A percentile compares a stretch with the other conserved stretches of the same genome.
Evolutionary conservation across 1,140 invertebrate species (phyloP).

Genomic region (Ridgeia piscesae): DNA sequence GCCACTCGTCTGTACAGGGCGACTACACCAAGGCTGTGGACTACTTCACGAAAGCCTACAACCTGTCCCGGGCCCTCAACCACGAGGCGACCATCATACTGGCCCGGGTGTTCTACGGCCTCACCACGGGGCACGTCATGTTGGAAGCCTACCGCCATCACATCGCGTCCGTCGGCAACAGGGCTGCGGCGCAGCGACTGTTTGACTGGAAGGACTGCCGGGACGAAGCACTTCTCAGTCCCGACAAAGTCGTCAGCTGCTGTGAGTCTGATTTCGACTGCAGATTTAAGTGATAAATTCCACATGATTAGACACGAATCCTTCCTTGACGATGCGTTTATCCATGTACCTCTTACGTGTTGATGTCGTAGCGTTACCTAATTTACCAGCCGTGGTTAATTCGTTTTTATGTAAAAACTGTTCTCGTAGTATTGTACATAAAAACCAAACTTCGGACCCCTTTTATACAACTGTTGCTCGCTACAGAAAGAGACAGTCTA

Average conservation of each 20-base stretch:
- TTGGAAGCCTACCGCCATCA: background rate
- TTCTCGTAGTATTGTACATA: too few relatives aligned
- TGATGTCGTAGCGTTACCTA: too few relatives aligned
- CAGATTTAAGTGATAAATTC: too few relatives aligned
- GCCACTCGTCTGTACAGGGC: constrained; percentile 35
- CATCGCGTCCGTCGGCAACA: background rate
- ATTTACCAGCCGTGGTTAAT: too few relatives aligned
- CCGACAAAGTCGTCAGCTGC: background rate
- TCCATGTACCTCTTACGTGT: too few relatives aligned
- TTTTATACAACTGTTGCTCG: too few relatives aligned
- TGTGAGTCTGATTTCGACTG: background rate
- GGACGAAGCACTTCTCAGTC: background rate
- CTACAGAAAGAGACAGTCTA: too few relatives aligned
- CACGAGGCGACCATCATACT: background rate
- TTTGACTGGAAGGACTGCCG: background rate
- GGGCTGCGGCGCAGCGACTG: background rate
- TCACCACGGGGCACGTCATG: background rate
- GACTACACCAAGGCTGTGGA: constrained; percentile 53
- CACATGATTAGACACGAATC: too few relatives aligned
- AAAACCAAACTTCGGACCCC: too few relatives aligned
- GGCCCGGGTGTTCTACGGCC: background rate
- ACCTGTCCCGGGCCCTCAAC: constrained; percentile 46
- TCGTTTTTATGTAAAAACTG: too few relatives aligned
- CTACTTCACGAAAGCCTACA: constrained; percentile 57
- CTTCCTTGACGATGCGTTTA: too few relatives aligned